Conservation (phyloP, 2,888 invertebrate species). For the Oligia fasciuncula region DNA sequence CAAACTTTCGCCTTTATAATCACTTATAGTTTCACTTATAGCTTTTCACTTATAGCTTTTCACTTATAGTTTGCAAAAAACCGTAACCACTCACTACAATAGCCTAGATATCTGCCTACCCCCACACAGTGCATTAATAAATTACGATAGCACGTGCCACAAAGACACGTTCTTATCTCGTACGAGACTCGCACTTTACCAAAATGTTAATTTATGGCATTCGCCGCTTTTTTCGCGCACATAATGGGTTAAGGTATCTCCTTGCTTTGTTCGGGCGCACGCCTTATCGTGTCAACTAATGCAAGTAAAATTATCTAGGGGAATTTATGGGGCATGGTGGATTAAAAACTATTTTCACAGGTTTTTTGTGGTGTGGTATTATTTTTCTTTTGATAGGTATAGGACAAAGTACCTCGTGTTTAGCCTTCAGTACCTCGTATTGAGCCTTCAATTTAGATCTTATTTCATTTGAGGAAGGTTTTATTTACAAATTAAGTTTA, state of each 20-base stretch:
- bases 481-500: background rate
- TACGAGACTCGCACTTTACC: slow-evolving; percentile 71
- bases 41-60: no score
- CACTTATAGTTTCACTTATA: no score
- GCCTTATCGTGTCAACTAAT: slow-evolving; percentile 48
- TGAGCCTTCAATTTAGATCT: background rate
- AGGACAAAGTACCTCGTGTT: background rate
- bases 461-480: background rate
- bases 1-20: no score
- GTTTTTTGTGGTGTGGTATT: background rate
- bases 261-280: slow-evolving; percentile 57
- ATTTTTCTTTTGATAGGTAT: background rate
- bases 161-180: slow-evolving; percentile 76
- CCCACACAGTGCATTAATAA: slow-evolving; percentile 66
- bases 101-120: slow-evolving; percentile 28
- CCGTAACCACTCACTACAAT: background rate
- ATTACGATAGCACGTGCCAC: slow-evolving; percentile 70
- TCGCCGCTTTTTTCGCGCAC: slow-evolving; percentile 66
- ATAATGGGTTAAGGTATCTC: slow-evolving; percentile 68
- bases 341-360: slow-evolving; percentile 47
- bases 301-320: slow-evolving; percentile 38
- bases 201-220: slow-evolving; percentile 77
- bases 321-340: slow-evolving; percentile 18
- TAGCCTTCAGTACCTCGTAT: no score
- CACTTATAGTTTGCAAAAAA: background rate